phyloP scores from a whole-genome alignment of 2,888 invertebrate genomes.

The Diaperis boleti region DNA sequence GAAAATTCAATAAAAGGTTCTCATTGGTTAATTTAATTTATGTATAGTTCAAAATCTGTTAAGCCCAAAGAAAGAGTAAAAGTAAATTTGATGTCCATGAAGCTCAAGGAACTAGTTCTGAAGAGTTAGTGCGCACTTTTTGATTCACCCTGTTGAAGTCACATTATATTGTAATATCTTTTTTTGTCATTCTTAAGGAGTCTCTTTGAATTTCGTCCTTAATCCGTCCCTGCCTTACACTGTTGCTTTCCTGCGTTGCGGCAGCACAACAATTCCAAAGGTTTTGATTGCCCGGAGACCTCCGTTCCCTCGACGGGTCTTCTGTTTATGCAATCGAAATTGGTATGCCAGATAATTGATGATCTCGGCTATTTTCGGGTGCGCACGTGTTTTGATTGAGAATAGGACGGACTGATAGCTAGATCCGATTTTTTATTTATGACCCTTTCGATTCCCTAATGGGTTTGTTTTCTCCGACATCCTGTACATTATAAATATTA shows the following conservation, averaged over 20 bases:
- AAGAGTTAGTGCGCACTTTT: no score
- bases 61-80: no score
- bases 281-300: conserved; percentile 60
- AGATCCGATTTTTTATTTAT: conserved; percentile 30
- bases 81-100: no score
- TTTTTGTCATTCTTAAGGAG: no score
- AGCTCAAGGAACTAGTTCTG: no score
- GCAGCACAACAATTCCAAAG: conserved; percentile 59
- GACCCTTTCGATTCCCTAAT: conserved; percentile 21
- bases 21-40: no score
- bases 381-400: conserved; percentile 34
- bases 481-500: conserved; percentile 22
- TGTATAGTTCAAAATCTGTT: no score
- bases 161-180: no score
- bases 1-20: no score
- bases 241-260: conserved; percentile 51
- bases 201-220: background rate
- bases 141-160: no score
- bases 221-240: conserved; percentile 46
- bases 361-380: conserved; percentile 47
- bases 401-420: conserved; percentile 21
- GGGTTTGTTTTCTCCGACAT: conserved; percentile 30
- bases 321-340: conserved; percentile 53
- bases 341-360: conserved; percentile 50
- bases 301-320: conserved; percentile 55